Conservation (phyloP, 2,888 invertebrate genomes). For the Lysandra coridon region DNA sequence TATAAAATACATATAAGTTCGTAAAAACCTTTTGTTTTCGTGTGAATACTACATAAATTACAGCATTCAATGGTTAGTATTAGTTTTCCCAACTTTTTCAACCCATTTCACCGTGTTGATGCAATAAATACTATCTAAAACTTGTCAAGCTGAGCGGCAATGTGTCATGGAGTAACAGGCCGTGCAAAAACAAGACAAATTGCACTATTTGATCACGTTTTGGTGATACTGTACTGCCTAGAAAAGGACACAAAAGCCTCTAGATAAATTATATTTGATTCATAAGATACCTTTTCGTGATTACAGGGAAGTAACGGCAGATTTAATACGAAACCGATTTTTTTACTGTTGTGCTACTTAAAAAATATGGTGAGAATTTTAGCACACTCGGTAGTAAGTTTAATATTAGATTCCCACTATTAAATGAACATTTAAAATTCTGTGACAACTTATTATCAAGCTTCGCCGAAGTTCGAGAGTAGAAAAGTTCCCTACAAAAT, state of each 20-base stretch:
- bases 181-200: constrained; percentile 45
- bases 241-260: constrained; percentile 40
- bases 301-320: background rate
- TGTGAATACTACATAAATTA: background rate
- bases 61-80: background rate
- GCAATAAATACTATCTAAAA: constrained; percentile 23
- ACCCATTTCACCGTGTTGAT: constrained; percentile 16
- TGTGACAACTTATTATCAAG: background rate
- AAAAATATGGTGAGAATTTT: background rate
- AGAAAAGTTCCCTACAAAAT: constrained; percentile 32
- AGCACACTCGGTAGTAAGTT: background rate
- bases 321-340: background rate
- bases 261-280: constrained; percentile 40
- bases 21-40: background rate
- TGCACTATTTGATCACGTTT: constrained; percentile 44
- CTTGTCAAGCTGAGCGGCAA: constrained; percentile 17
- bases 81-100: background rate
- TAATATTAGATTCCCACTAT: background rate
- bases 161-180: constrained; percentile 37
- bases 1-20: no score
- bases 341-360: background rate
- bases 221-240: constrained; percentile 41
- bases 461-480: background rate
- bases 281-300: constrained; percentile 27
- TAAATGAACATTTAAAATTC: background rate